Conservation (phyloP, 2,113 vertebrate species). For the Chionodraco myersi region DNA sequence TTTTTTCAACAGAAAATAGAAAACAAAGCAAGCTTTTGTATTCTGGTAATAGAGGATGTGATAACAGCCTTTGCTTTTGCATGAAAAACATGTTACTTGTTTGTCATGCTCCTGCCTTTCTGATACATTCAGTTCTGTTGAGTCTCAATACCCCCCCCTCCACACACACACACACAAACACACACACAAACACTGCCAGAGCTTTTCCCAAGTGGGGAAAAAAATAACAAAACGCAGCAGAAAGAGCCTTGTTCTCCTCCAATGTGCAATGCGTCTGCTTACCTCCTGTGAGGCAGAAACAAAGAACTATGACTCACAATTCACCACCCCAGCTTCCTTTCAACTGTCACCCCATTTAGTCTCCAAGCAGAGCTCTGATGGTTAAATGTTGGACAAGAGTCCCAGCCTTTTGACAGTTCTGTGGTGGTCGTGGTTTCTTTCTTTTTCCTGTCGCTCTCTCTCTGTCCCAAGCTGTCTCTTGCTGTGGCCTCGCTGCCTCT, state of each 20-base stretch:
- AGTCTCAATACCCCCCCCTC: conserved; percentile 42
- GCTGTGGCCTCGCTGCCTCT: conserved; percentile 34
- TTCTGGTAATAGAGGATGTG: neutral
- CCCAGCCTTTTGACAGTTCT: conserved; percentile 67
- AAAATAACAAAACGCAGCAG: conserved; percentile 31
- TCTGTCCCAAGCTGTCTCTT: conserved; percentile 19
- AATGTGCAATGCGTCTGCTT: conserved; percentile 47
- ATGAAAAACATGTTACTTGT: conserved; percentile 24
- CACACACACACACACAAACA: no score
- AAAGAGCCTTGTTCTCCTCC: conserved; percentile 44
- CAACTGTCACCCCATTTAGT: conserved; percentile 59
- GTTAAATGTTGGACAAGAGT: conserved; percentile 57
- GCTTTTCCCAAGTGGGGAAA: conserved; percentile 27
- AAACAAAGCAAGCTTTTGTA: conserved; percentile 13
- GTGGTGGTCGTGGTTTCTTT: conserved; percentile 65
- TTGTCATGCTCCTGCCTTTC: conserved; percentile 36
- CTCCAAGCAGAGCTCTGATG: conserved; percentile 39
- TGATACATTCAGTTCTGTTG: conserved; percentile 45
- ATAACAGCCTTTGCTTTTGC: conserved; percentile 17
- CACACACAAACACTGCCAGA: conserved; percentile 16
- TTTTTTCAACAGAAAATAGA: neutral
- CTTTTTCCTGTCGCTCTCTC: conserved; percentile 13
- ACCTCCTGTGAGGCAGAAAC: conserved; percentile 59
- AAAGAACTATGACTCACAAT: conserved; percentile 57
- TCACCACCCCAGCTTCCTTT: conserved; percentile 53